A percentile compares a stretch with the other conserved stretches of the same genome.
These are phyloP conservation scores for Papilio gigon DNA, from an alignment of 2,888 invertebrate species.

Conservation along the genomic window DNA sequence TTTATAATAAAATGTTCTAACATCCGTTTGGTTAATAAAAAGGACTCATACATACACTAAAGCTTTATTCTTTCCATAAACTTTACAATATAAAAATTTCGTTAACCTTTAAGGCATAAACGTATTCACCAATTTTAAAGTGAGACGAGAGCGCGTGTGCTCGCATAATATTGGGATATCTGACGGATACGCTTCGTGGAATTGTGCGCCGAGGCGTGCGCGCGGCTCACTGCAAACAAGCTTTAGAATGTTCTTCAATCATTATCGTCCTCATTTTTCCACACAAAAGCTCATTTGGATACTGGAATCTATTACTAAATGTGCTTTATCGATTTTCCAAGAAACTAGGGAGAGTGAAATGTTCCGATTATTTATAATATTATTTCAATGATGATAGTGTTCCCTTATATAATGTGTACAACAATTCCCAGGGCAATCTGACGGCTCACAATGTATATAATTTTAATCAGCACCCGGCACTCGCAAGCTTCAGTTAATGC, in stretches of 20 bases:
- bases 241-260: background rate
- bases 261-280: too few relatives aligned
- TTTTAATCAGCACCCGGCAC: conserved; percentile 15
- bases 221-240: background rate
- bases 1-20: too few relatives aligned
- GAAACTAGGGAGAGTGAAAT: too few relatives aligned
- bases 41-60: background rate
- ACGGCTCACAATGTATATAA: conserved; percentile 7
- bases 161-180: conserved; percentile 27
- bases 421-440: conserved; percentile 26
- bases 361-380: too few relatives aligned
- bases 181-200: conserved; percentile 6
- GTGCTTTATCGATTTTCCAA: too few relatives aligned
- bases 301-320: background rate
- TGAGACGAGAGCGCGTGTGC: conserved; percentile 21
- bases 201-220: background rate
- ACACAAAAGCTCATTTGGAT: too few relatives aligned
- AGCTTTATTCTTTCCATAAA: background rate
- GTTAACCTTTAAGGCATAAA: background rate
- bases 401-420: too few relatives aligned
- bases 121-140: conserved; percentile 14
- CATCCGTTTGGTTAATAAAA: too few relatives aligned
- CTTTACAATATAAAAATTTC: background rate
- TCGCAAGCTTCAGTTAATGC: background rate
- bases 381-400: too few relatives aligned